Evolutionary conservation across 2,797 vertebrate species (phyloP).

Genomic region (Gymnopithys bicolor): DNA sequence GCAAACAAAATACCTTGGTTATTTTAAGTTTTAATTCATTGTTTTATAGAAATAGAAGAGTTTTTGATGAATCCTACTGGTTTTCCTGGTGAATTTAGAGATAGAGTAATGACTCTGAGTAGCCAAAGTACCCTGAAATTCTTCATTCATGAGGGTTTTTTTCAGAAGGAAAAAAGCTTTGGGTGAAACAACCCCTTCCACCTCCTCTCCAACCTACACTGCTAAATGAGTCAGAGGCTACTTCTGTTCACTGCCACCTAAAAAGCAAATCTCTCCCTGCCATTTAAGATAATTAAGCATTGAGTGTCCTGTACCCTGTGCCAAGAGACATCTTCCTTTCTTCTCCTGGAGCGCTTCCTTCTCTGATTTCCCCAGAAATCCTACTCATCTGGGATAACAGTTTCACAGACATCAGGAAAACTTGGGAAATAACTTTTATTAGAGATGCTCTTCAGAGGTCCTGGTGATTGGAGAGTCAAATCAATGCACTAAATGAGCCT

Average conservation of each 20-base stretch:
- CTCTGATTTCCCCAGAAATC: neutral
- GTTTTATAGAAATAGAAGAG: neutral
- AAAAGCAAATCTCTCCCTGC: neutral
- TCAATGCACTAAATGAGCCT: neutral
- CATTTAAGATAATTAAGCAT: neutral
- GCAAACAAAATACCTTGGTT: neutral
- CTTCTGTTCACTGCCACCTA: neutral
- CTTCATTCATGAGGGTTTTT: neutral
- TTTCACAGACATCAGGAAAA: neutral
- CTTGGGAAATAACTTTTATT: neutral
- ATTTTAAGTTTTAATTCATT: neutral
- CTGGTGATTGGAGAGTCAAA: neutral
- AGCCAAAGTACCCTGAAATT: neutral
- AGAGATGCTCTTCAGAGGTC: neutral
- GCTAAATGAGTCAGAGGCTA: neutral
- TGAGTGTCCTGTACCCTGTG: neutral
- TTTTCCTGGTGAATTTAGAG: neutral
- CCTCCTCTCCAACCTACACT: neutral
- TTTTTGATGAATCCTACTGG: neutral
- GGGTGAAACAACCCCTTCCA: neutral
- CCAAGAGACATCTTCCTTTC: neutral
- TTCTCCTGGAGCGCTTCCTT: neutral
- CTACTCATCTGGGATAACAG: neutral
- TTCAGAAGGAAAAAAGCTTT: neutral
- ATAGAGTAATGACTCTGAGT: neutral